These are phyloP conservation scores for Clarias batrachus DNA, from an alignment of 2,113 vertebrate genomes.

Conservation along the genomic window DNA sequence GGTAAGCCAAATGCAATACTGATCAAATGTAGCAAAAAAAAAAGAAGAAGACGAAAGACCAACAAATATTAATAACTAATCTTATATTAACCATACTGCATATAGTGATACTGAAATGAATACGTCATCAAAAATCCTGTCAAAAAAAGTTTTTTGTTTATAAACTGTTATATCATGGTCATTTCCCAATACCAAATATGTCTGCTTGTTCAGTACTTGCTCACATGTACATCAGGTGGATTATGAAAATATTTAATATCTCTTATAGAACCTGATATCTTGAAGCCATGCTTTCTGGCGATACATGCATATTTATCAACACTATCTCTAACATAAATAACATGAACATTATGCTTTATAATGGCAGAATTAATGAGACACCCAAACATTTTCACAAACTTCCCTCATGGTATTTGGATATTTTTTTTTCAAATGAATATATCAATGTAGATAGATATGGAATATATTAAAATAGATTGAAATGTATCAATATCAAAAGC, in stretches of 20 bases:
- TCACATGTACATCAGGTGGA: constrained; percentile 27
- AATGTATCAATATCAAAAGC: not conserved
- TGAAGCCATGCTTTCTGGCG: not conserved
- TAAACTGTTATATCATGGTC: not conserved
- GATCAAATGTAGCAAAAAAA: not conserved
- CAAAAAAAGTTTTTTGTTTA: not conserved
- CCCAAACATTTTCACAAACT: not conserved
- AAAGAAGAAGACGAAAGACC: not conserved
- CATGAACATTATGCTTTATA: not conserved
- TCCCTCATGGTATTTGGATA: not conserved
- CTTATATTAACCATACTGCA: not conserved
- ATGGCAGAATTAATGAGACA: not conserved
- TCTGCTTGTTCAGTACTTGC: constrained; percentile 16
- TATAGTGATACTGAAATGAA: not conserved
- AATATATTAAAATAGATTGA: not conserved
- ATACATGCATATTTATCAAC: not conserved
- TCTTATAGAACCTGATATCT: constrained; percentile 15
- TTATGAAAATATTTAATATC: constrained; percentile 34
- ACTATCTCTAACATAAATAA: not conserved
- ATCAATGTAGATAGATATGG: no score
- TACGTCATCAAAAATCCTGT: not conserved
- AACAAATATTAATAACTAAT: not conserved
- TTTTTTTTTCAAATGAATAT: not conserved
- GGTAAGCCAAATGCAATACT: not conserved
- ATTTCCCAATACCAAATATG: not conserved